phyloP scores from a whole-genome alignment of 2,888 invertebrate species.

The Lithosia quadra region DNA sequence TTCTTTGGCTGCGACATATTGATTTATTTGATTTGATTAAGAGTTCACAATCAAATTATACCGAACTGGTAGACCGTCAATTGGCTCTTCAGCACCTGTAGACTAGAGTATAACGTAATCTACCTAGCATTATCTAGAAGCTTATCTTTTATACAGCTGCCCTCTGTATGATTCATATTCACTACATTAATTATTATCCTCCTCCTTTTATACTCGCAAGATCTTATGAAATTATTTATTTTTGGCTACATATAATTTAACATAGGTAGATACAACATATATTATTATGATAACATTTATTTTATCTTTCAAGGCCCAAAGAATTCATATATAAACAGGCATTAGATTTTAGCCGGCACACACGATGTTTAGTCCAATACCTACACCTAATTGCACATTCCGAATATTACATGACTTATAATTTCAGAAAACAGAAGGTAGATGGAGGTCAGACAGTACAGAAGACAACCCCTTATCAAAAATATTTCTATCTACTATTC shows the following conservation, averaged over 20 bases:
- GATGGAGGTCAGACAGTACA: slow-evolving; percentile 26
- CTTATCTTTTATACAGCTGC: slow-evolving; percentile 72
- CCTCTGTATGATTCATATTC: slow-evolving; percentile 46
- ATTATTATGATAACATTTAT: slow-evolving; percentile 6
- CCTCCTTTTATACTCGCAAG: slow-evolving; percentile 31
- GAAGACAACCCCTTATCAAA: slow-evolving; percentile 49
- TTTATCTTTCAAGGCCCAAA: not conserved
- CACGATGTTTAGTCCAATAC: not conserved
- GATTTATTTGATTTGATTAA: slow-evolving; percentile 26
- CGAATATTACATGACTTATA: slow-evolving; percentile 29
- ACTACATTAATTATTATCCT: slow-evolving; percentile 46
- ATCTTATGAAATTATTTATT: slow-evolving; percentile 17
- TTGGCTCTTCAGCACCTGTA: slow-evolving; percentile 75
- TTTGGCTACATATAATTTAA: slow-evolving; percentile 16
- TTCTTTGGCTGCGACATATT: slow-evolving; percentile 65
- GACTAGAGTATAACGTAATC: slow-evolving; percentile 78
- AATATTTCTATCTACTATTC: slow-evolving; percentile 53
- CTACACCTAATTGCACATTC: slow-evolving; percentile 15
- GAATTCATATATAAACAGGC: not conserved
- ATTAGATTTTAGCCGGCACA: not conserved
- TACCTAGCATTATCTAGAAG: slow-evolving; percentile 77
- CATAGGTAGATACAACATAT: slow-evolving; percentile 6
- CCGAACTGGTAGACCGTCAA: slow-evolving; percentile 58
- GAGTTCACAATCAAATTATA: slow-evolving; percentile 25
- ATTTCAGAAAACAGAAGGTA: slow-evolving; percentile 38